Conservation (phyloP, 2,113 vertebrate species). For the Corythornis vintsioides region DNA sequence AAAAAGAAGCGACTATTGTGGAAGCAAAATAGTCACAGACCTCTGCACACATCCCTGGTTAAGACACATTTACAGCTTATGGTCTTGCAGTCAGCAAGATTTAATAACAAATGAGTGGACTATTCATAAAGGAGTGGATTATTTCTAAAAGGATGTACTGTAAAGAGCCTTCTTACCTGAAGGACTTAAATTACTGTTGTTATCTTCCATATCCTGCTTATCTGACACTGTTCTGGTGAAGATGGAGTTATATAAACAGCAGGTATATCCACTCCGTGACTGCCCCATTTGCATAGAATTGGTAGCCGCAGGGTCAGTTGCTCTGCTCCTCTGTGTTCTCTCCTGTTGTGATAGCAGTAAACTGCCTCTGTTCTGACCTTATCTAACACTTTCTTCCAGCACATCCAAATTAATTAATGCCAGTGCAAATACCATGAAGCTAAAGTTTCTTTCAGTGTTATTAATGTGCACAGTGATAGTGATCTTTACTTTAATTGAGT, state of each 20-base stretch:
- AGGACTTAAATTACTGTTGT: neutral
- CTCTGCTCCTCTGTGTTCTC: neutral
- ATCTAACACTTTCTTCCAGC: neutral
- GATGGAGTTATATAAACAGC: neutral
- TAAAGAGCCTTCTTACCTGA: neutral
- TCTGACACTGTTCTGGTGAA: neutral
- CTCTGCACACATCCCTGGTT: neutral
- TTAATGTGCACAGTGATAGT: neutral
- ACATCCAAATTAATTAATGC: neutral
- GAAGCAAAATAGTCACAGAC: neutral
- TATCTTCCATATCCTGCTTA: neutral
- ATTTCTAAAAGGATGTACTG: neutral
- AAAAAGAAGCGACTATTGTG: neutral
- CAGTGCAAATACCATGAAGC: neutral
- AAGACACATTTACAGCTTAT: neutral
- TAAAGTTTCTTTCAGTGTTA: neutral
- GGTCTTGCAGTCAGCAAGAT: neutral
- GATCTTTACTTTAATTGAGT: neutral
- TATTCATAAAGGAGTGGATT: neutral
- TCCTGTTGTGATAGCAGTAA: neutral
- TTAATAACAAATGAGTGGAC: neutral
- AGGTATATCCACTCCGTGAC: neutral
- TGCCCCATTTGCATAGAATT: neutral
- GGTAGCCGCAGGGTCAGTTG: accelerated
- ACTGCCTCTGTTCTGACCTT: neutral